A percentile compares a stretch with the other conserved stretches of the same genome.
Evolutionary conservation across 2,888 invertebrate genomes (phyloP).

Genomic region (Icerya purchasi): DNA sequence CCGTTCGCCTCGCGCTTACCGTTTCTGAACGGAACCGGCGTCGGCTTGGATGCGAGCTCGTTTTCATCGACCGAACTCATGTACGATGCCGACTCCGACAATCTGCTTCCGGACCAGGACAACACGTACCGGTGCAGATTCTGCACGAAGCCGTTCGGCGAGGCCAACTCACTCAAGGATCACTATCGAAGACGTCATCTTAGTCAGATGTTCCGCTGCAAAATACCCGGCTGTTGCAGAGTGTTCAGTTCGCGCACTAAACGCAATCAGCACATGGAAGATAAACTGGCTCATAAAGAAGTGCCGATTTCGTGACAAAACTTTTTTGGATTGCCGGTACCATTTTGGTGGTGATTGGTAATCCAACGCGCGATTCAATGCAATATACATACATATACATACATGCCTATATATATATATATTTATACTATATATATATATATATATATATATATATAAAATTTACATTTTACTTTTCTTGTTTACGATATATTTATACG

Average conservation of each 20-base stretch:
- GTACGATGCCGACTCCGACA: constrained; percentile 43
- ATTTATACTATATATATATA: neutral
- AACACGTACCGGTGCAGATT: constrained; percentile 41
- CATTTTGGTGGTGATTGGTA: constrained; percentile 5
- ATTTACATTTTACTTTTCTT: too few species aligned
- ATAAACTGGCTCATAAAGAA: neutral
- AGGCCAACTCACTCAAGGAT: constrained; percentile 39
- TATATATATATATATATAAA: neutral
- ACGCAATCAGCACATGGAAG: constrained; percentile 41
- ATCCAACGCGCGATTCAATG: neutral
- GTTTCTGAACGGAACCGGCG: constrained; percentile 27
- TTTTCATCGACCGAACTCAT: constrained; percentile 26
- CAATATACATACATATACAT: neutral
- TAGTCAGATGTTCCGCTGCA: constrained; percentile 49
- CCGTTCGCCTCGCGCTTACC: constrained; percentile 19
- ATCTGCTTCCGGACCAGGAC: constrained; percentile 40
- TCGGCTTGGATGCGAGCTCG: constrained; percentile 19
- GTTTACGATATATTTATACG: too few species aligned
- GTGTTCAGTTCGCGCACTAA: constrained; percentile 57
- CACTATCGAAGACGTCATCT: constrained; percentile 48
- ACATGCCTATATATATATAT: neutral
- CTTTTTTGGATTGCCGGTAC: constrained; percentile 7
- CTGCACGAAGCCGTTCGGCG: constrained; percentile 41
- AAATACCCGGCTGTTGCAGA: constrained; percentile 52
- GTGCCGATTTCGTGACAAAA: constrained; percentile 1